Evolutionary conservation across 2,888 invertebrate genomes (phyloP).

Genomic region (Oligia fasciuncula): DNA sequence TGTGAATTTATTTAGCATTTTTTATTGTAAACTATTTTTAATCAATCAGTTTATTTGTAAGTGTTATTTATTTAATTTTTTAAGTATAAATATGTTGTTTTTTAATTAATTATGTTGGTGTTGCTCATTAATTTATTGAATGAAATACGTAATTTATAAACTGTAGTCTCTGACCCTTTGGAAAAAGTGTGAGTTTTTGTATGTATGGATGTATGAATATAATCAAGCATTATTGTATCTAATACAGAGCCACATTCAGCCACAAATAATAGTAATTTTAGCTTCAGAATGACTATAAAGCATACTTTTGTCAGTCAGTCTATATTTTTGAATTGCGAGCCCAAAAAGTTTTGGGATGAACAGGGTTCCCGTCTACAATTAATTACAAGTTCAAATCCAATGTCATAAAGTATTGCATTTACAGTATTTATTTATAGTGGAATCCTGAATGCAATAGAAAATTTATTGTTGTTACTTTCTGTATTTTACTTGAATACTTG

Average conservation of each 20-base stretch:
- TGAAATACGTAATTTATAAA: constrained; percentile 4
- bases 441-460: background rate
- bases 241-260: constrained; percentile 1
- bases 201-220: constrained; percentile 1
- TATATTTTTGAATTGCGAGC: background rate
- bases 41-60: constrained; percentile 36
- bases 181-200: background rate
- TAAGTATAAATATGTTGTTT: constrained; percentile 40
- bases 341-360: background rate
- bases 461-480: background rate
- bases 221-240: constrained; percentile 19
- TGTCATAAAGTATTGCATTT: background rate
- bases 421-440: background rate
- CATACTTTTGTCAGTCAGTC: background rate
- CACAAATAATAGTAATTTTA: constrained; percentile 1
- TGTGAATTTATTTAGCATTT: constrained; percentile 10
- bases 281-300: background rate
- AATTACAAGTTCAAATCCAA: background rate
- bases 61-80: constrained; percentile 31
- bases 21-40: constrained; percentile 5
- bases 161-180: background rate
- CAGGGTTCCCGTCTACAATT: background rate
- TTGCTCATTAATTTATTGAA: constrained; percentile 26
- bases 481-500: background rate
- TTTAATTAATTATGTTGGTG: constrained; percentile 12